Percentiles rank a stretch among this genome's conserved stretches.
These are phyloP conservation scores for Drosophila tani DNA, from an alignment of 1,140 invertebrate species.

Conservation along the genomic window DNA sequence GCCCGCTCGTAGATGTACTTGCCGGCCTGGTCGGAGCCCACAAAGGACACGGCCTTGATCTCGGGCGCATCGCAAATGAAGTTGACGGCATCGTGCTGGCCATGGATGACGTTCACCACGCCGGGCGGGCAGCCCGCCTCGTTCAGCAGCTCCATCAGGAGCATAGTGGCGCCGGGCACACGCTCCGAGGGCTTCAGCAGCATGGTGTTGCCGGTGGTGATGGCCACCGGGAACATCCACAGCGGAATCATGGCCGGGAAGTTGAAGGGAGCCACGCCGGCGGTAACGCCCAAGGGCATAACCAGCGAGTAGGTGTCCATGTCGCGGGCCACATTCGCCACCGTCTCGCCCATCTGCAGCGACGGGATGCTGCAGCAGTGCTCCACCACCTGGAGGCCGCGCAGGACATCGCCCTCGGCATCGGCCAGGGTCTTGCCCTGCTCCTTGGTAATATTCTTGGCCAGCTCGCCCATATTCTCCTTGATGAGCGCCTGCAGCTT, in stretches of 20 bases:
- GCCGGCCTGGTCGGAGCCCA: constrained; percentile 98
- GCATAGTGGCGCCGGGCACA: constrained; percentile 98
- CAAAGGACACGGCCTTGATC: constrained; percentile 99
- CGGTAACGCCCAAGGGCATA: constrained; percentile 87
- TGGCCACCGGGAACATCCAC: constrained; percentile 98
- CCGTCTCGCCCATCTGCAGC: constrained; percentile 96
- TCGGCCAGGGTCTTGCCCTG: constrained; percentile 99
- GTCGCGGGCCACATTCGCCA: constrained; percentile 96
- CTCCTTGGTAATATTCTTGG: constrained; percentile 96
- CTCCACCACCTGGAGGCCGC: constrained; percentile 99
- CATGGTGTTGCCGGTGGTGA: constrained; percentile 94
- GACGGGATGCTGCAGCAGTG: constrained; percentile 97
- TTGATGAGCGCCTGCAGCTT: constrained; percentile 89
- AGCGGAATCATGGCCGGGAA: constrained; percentile 99
- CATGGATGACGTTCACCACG: constrained; percentile 94
- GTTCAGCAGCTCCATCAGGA: constrained; percentile 91
- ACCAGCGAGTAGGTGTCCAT: constrained; percentile 97
- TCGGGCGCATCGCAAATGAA: constrained; percentile 98
- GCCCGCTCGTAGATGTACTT: constrained; percentile 98
- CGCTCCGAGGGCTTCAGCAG: constrained; percentile 97
- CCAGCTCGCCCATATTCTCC: constrained; percentile 93
- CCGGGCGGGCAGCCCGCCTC: constrained; percentile 92
- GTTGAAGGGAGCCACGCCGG: constrained; percentile 96
- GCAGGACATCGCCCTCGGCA: constrained; percentile 98
- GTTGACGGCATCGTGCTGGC: constrained; percentile 96